Evolutionary conservation across 2,797 vertebrate species (phyloP).

Genomic region (Nyctibius grandis): DNA sequence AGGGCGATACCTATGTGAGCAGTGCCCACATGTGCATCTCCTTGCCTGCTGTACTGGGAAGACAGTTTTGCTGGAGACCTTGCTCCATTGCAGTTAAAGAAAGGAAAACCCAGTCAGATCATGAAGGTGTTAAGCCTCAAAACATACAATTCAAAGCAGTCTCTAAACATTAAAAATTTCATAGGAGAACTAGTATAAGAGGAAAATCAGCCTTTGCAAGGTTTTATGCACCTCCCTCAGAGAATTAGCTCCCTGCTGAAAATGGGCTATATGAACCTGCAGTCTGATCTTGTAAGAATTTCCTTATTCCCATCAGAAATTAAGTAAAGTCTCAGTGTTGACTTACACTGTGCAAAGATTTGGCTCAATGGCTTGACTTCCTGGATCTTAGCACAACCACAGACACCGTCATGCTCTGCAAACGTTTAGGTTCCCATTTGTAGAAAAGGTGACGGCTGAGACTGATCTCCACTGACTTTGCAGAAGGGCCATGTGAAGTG

Average conservation of each 20-base stretch:
- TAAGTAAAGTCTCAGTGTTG: background rate
- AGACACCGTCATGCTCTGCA: background rate
- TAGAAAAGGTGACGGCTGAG: conserved; percentile 5
- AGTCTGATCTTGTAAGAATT: background rate
- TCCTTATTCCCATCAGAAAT: conserved; percentile 27
- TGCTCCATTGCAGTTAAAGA: background rate
- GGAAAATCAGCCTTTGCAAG: background rate
- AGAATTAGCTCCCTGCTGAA: conserved; percentile 3
- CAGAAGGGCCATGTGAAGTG: conserved; percentile 42
- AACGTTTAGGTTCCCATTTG: conserved; percentile 20
- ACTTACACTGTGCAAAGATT: background rate
- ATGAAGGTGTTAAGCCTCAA: background rate
- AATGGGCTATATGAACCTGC: background rate
- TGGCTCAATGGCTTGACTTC: conserved; percentile 20
- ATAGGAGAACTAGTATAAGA: background rate
- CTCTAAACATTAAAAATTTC: background rate
- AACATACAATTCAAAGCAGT: background rate
- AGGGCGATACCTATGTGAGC: background rate
- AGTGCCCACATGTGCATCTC: background rate
- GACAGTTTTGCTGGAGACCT: background rate
- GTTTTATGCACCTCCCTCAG: background rate
- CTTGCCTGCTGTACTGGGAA: background rate
- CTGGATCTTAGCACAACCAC: background rate
- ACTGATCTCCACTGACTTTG: conserved; percentile 8
- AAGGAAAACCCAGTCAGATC: background rate